Conservation (phyloP, 2,888 invertebrate species). For the Acholoe squamosa region DNA sequence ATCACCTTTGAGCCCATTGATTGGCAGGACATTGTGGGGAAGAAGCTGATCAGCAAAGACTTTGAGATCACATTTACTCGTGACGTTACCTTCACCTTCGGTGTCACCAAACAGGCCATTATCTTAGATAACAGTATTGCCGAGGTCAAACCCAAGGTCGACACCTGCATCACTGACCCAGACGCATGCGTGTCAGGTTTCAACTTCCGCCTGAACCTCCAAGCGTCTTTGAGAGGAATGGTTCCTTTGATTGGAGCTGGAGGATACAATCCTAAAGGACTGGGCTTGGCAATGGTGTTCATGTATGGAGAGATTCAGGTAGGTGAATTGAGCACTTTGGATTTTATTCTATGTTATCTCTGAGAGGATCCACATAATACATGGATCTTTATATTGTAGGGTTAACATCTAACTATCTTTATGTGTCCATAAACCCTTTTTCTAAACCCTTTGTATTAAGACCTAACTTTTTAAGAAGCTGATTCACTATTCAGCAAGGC, state of each 20-base stretch:
- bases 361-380: no score
- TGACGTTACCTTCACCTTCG: neutral
- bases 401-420: no score
- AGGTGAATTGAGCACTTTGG: neutral
- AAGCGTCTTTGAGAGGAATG: neutral
- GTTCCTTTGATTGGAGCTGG: slow-evolving; percentile 21
- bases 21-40: slow-evolving; percentile 29
- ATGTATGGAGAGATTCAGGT: slow-evolving; percentile 42
- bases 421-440: no score
- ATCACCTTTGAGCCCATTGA: slow-evolving; percentile 16
- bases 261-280: neutral
- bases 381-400: no score
- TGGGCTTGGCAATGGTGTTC: slow-evolving; percentile 20
- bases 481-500: no score
- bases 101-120: slow-evolving; percentile 10
- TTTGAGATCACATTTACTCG: slow-evolving; percentile 15
- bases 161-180: neutral
- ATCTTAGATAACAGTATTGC: neutral
- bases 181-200: slow-evolving; percentile 14
- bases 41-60: neutral
- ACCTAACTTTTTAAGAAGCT: no score
- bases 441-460: no score
- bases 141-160: slow-evolving; percentile 28
- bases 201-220: slow-evolving; percentile 32
- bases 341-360: no score